These are phyloP conservation scores for Cotesia vestalis DNA, from an alignment of 1,140 invertebrate genomes.

Conservation along the genomic window DNA sequence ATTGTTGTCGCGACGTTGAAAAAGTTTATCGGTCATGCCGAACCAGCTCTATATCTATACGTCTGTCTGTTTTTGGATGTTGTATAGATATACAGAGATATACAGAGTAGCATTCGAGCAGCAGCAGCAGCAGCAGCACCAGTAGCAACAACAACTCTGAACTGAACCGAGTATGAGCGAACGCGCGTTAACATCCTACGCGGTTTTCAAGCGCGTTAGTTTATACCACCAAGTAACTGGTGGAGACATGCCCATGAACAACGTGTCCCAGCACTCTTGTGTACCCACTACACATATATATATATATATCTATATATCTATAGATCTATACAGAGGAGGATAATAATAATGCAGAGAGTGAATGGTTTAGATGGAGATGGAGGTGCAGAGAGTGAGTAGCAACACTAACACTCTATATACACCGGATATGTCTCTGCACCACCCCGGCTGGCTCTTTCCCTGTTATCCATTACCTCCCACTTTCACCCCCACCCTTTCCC, in stretches of 20 bases:
- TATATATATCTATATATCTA: no score
- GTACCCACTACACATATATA: no score
- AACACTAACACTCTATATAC: slow-evolving; percentile 14
- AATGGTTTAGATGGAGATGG: no score
- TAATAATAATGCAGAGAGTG: no score
- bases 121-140: background rate
- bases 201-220: slow-evolving; percentile 36
- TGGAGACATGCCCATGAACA: slow-evolving; percentile 39
- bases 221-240: slow-evolving; percentile 42
- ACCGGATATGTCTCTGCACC: background rate
- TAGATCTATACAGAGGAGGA: no score
- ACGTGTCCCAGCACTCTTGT: slow-evolving; percentile 26
- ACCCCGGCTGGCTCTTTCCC: background rate
- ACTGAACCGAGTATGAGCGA: background rate
- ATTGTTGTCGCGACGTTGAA: slow-evolving; percentile 37
- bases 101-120: background rate
- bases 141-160: slow-evolving; percentile 6
- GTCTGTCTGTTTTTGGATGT: background rate
- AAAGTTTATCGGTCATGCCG: slow-evolving; percentile 34
- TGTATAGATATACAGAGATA: no score
- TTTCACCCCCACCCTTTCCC: slow-evolving; percentile 18
- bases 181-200: slow-evolving; percentile 35
- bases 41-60: slow-evolving; percentile 1
- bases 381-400: slow-evolving; percentile 31
- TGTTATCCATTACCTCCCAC: slow-evolving; percentile 2